Conservation (phyloP, 1,140 invertebrate genomes). For the Dreissena rostriformis region DNA sequence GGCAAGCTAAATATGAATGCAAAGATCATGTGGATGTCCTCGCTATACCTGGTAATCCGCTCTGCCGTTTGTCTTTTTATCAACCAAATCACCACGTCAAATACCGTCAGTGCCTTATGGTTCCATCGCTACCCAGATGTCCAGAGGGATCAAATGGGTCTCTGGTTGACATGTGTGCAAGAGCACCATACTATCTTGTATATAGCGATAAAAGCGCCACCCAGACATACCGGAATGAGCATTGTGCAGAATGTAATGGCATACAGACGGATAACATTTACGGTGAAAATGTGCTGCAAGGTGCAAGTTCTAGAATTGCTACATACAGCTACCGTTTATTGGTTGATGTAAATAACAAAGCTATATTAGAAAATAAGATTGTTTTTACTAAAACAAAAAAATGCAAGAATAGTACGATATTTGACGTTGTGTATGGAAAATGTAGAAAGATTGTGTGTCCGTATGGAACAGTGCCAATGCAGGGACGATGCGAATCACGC, state of each 20-base stretch:
- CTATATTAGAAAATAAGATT: background rate
- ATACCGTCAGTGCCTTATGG: background rate
- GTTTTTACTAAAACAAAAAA: background rate
- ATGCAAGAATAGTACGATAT: slow-evolving; percentile 58
- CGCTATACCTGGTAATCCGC: background rate
- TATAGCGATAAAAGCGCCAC: background rate
- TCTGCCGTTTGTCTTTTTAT: background rate
- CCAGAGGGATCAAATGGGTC: background rate
- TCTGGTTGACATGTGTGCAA: background rate
- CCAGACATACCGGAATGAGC: background rate
- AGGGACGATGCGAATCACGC: slow-evolving; percentile 5
- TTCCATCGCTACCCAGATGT: background rate
- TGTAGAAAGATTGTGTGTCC: slow-evolving; percentile 56
- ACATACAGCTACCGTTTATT: slow-evolving; percentile 62
- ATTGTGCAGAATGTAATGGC: slow-evolving; percentile 9
- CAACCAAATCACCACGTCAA: background rate
- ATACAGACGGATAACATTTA: background rate
- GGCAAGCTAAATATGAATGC: slow-evolving; percentile 5
- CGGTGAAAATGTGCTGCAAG: background rate
- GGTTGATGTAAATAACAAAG: slow-evolving; percentile 56
- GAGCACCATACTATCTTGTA: background rate
- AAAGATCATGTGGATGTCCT: background rate
- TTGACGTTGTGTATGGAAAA: slow-evolving; percentile 51
- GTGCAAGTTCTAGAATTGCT: background rate
- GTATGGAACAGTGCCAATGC: slow-evolving; percentile 3